phyloP scores from a whole-genome alignment of 2,888 invertebrate genomes.

The Deroplatys truncata region DNA sequence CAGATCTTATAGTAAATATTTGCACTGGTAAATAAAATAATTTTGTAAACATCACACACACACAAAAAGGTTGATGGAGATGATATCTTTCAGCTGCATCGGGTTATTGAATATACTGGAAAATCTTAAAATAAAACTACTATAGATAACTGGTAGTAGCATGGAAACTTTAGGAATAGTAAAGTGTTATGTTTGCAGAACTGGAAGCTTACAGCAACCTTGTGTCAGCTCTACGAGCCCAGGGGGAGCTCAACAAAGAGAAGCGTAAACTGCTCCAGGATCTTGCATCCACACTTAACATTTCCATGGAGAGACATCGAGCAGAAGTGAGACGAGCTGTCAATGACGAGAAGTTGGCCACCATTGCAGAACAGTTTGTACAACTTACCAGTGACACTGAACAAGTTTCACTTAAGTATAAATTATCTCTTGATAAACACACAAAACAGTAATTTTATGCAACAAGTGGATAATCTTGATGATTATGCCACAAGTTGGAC shows the following conservation, averaged over 20 bases:
- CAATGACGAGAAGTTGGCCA: constrained; percentile 84
- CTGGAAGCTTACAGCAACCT: constrained; percentile 88
- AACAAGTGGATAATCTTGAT: too few relatives aligned
- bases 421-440: neutral
- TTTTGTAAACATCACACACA: too few relatives aligned
- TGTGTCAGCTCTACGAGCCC: constrained; percentile 86
- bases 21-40: too few relatives aligned
- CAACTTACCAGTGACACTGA: neutral
- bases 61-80: too few relatives aligned
- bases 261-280: constrained; percentile 82
- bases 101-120: too few relatives aligned
- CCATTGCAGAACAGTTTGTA: constrained; percentile 85
- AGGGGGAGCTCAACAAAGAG: constrained; percentile 79
- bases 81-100: too few relatives aligned
- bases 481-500: too few relatives aligned
- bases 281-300: constrained; percentile 75
- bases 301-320: constrained; percentile 85
- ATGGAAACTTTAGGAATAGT: too few relatives aligned
- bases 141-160: too few relatives aligned
- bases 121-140: too few relatives aligned
- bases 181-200: constrained; percentile 56
- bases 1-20: too few relatives aligned
- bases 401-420: neutral
- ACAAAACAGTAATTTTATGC: too few relatives aligned
- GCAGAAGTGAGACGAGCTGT: constrained; percentile 89